Base-by-base conservation (phyloP, 2,113 vertebrate genomes). In the Miniopterus natalensis region DNA sequence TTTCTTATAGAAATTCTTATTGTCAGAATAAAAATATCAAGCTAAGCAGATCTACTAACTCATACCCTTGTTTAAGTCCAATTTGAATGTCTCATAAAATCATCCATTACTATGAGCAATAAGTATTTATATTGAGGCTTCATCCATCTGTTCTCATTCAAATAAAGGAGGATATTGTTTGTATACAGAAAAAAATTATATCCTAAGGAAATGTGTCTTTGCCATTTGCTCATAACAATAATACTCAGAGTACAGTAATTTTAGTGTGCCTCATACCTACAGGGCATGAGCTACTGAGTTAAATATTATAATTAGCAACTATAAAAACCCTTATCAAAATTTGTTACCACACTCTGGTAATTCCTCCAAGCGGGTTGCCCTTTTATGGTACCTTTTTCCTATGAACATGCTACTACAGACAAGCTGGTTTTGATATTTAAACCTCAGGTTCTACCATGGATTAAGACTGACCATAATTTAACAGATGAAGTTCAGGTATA, bases 1-100 rank as follows among this genome's bases (percentile, higher is more conserved):
- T 95, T 96, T 92, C 70, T 97, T 94, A 92, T 40, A 84, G 71
- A 94, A 71, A 92, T 87, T 97, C 94, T 96, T 94, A 90, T 79
- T 96, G 55, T 95, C 84, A 86, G 92, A 96, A 97, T 94, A 88
- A 97, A 97, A 97, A 94, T 92, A 95, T 78, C 77, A 92, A 88
- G 61, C 92, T 84, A 96, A 95, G 88, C 71, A 97, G n/a, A 94
- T 93, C 86, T 84, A 89, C 86, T 94, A 92, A 96, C 87, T 92
- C 77, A 81, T 70, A 95, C 40, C 61, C 94, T 97, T 96, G 84
- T 95, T 90, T 88, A 92, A 92, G 51, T 49, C 49, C 90, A 96
- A 81, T 94, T 96, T 92, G 29, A 95, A 94, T 81, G 68, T 94
- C 84, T 94, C 71, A 95, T 95, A 96, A 97, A 97, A 95, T 66